Evolutionary conservation across 2,888 invertebrate species (phyloP).

Genomic region (Rhabditoides inermis): DNA sequence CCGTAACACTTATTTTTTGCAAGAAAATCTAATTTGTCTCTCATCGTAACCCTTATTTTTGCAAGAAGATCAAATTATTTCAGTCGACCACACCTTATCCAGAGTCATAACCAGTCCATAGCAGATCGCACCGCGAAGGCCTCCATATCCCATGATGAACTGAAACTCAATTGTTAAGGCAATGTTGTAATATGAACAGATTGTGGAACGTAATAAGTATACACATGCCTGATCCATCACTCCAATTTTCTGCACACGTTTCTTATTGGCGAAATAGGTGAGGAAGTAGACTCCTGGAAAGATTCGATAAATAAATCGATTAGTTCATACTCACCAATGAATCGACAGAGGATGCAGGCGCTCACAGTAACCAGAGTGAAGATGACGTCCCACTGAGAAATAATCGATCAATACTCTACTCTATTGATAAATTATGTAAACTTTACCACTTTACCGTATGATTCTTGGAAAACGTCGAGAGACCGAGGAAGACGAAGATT

Average conservation of each 20-base stretch:
- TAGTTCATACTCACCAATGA: constrained; percentile 64
- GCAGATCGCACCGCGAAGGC: constrained; percentile 88
- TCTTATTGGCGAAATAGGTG: constrained; percentile 80
- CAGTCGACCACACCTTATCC: too few relatives aligned
- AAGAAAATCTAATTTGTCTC: too few relatives aligned
- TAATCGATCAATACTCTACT: too few relatives aligned
- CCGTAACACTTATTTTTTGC: too few relatives aligned
- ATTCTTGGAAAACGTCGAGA: constrained; percentile 81
- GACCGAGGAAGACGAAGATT: constrained; percentile 96
- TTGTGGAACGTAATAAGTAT: too few relatives aligned
- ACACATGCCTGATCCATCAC: constrained; percentile 49
- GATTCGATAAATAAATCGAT: background rate
- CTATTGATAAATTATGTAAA: too few relatives aligned
- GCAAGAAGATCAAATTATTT: too few relatives aligned
- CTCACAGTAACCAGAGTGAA: constrained; percentile 83
- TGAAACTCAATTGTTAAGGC: too few relatives aligned
- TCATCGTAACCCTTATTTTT: too few relatives aligned
- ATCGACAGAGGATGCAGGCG: constrained; percentile 81
- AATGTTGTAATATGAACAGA: too few relatives aligned
- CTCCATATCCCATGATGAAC: constrained; percentile 93
- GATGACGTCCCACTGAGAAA: constrained; percentile 89
- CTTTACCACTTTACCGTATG: too few relatives aligned
- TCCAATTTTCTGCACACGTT: constrained; percentile 79
- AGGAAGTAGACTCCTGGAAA: constrained; percentile 62
- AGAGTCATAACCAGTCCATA: constrained; percentile 74